Base-by-base conservation (phyloP, 92 coral and sea anemone genomes). In the Chrysogorgia sp. region DNA sequence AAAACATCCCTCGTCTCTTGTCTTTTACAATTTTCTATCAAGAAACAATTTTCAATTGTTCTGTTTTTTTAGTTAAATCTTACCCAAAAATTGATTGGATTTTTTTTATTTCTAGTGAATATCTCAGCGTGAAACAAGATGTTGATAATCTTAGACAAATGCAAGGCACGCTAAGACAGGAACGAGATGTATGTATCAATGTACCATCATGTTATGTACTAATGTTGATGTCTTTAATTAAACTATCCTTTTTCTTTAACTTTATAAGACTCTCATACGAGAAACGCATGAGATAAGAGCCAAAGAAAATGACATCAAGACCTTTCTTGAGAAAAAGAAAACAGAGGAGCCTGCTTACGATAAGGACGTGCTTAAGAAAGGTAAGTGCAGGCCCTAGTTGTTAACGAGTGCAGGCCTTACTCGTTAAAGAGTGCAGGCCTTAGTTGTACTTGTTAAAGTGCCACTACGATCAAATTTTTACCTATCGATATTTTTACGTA, bases 171-270 rank as follows among this genome's bases (percentile, higher is more conserved):
- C 76, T 89, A 5, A 70, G 98, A 34, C 58, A 76, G 12, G 82
- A 91, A 52, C 89, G 98, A 89, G 94, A 93, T 83, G 98, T 91
- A 62, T 89, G 98, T 93, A 41, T 34, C 31, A 12, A 26, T 25
- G 32, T n/a, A n/a, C n/a, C n/a, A n/a, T n/a, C n/a, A n/a, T n/a
- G 8, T 61, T 30, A 4, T 7, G 3, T 35, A 3, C 34, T 34
- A 34, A 8, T 9, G 6, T 19, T 64, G 0, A 35, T 17, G 17
- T 1, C 43, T 5, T 12, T 37, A 37, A 37, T 37, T 37, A 37
- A 12, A 12, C 6, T 37, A 4, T 37, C 43, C 43, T 4, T 12
- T 37, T 5, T 37, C 5, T 37, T 74, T 40, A 7, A 34, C 21
- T 28, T 31, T 59, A 40, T 67, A 50, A 94, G 98, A 85, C 80